Evolutionary conservation across 2,113 vertebrate genomes (phyloP).

Genomic region (Misgurnus anguillicaudatus): DNA sequence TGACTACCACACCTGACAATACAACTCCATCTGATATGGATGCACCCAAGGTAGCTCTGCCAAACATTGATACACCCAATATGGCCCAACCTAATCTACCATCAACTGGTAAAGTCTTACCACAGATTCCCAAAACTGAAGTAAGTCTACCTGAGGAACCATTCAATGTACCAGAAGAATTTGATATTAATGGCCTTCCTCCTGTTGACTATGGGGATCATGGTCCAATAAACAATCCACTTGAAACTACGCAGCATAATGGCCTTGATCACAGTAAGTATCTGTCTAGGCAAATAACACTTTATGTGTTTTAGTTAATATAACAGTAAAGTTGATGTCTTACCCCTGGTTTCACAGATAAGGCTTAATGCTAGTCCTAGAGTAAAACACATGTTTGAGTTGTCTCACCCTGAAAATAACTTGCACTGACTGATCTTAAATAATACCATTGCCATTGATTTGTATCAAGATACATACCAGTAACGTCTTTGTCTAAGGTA

Average conservation of each 20-base stretch:
- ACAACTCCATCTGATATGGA: neutral
- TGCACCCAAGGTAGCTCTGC: slow-evolving; percentile 40
- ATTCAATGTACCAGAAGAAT: slow-evolving; percentile 4
- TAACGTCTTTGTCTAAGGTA: too few relatives aligned
- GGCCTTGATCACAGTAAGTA: slow-evolving; percentile 67
- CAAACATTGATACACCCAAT: neutral
- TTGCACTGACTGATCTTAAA: too few relatives aligned
- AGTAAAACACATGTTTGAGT: too few relatives aligned
- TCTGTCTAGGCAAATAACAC: neutral
- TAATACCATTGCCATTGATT: too few relatives aligned
- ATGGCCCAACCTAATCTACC: slow-evolving; percentile 43
- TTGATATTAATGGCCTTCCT: slow-evolving; percentile 45
- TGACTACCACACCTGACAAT: neutral
- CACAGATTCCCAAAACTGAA: slow-evolving; percentile 53
- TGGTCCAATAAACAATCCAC: neutral
- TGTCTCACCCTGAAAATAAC: too few relatives aligned
- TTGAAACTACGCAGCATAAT: slow-evolving; percentile 51
- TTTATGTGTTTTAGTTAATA: neutral
- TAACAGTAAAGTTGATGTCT: too few relatives aligned
- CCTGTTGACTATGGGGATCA: slow-evolving; percentile 63
- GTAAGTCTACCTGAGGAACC: slow-evolving; percentile 18
- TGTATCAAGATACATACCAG: too few relatives aligned
- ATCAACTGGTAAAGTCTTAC: slow-evolving; percentile 46
- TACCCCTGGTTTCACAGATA: too few relatives aligned
- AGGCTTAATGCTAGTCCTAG: too few relatives aligned